phyloP scores from a whole-genome alignment of 2,797 vertebrate genomes.

The Anisognathus igniventris region DNA sequence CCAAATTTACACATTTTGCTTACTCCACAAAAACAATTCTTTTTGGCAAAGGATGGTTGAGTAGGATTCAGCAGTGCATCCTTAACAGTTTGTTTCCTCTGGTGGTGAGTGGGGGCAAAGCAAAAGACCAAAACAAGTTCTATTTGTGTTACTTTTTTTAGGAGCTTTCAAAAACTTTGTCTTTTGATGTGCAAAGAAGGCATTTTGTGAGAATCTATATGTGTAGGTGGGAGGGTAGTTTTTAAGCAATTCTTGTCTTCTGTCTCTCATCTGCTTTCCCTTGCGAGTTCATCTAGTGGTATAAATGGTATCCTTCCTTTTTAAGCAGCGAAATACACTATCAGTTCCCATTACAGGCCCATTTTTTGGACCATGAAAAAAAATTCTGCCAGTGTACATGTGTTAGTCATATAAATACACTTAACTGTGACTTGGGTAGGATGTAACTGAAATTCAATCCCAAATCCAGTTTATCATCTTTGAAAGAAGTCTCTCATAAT shows the following conservation, averaged over 20 bases:
- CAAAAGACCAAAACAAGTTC: not conserved
- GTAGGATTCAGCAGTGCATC: not conserved
- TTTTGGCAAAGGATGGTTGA: not conserved
- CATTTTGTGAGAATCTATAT: not conserved
- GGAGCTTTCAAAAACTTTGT: not conserved
- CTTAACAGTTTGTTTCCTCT: not conserved
- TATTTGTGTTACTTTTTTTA: not conserved
- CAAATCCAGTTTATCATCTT: not conserved
- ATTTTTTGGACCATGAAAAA: not conserved
- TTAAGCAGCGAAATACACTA: not conserved
- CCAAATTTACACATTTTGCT: not conserved
- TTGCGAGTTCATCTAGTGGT: not conserved
- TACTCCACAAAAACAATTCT: not conserved
- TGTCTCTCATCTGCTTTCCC: not conserved
- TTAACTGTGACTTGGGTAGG: not conserved
- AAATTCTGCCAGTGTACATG: not conserved
- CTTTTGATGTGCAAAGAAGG: not conserved
- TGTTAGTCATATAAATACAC: not conserved
- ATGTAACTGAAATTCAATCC: not conserved
- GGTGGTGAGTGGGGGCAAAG: not conserved
- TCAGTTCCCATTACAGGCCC: not conserved
- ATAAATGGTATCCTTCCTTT: not conserved
- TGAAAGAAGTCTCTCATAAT: not conserved
- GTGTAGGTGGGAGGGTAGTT: not conserved
- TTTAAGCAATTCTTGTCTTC: not conserved